Evolutionary conservation across 2,797 vertebrate genomes (phyloP), one percentile per base, ranked within the genome.

Genomic region (Loriculus beryllinus): DNA sequence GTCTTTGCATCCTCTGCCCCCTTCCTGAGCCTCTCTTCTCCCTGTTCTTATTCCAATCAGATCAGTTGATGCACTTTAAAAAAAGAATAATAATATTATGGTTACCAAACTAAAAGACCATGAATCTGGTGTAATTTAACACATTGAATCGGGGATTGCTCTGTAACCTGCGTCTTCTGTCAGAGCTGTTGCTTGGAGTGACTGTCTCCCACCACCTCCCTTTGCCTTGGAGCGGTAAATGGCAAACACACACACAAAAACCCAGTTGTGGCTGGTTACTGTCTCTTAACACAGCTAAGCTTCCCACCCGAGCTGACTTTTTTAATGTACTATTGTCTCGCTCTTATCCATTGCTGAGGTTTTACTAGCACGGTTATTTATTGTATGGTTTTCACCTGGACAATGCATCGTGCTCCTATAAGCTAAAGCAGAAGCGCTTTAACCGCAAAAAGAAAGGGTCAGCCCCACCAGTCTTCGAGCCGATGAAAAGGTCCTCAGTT

Each of bases 21-120:
- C 39, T 78, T 94, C 76, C 71, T 0, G 2, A 94, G 90, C 88
- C 75, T 86, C 77, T 92, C 87, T 93, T 79, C 90, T 86, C 86
- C 92, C 68, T 40, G 47, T 93, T 90, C 94, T 96, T 80, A 93
- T 97, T 97, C 94, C 78, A 56, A 85, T 95, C 87, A 80, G 85
- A 96, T 96, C 92, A 89, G 96, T 84, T 19, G 13, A 96, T 96
- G 97, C 97, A 98, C 97, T 98, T 98, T 97, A 97, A 95, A 76
- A 84, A 69, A 63, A n/a, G 31, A 54, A 43, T 35, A 23, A 35
- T 47, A 67, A 64, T 49, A 70, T 65, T 0, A 8, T 87, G 92
- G 57, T 86, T 91, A 87, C 93, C 14, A 72, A 96, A 93, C 82
- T 87, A 81, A 89, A 95, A 92, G 86, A 96, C 84, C 94, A 62